Evolutionary conservation across 2,113 vertebrate genomes (phyloP).

Genomic region (Anolis sagrei): DNA sequence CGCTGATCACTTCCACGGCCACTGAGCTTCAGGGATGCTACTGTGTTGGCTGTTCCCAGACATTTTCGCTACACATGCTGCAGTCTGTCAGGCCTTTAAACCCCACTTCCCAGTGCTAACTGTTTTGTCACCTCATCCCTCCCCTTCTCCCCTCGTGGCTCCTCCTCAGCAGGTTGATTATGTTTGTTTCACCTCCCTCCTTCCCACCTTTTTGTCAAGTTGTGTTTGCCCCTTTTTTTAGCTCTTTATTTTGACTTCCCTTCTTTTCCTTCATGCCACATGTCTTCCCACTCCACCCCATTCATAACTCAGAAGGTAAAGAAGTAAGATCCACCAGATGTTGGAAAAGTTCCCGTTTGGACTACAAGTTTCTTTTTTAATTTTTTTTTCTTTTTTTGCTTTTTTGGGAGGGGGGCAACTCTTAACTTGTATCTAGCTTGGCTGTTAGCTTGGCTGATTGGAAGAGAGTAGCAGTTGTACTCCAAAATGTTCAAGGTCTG

Average conservation of each 20-base stretch:
- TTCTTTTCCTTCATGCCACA: neutral
- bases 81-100: neutral
- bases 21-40: neutral
- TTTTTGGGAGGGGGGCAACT: too few species aligned
- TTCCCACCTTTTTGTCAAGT: neutral
- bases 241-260: neutral
- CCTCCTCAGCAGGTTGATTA: neutral
- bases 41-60: neutral
- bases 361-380: too few species aligned
- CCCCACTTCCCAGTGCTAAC: neutral
- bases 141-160: neutral
- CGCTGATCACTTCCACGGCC: neutral
- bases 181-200: neutral
- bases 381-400: too few species aligned
- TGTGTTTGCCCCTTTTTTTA: constrained; percentile 10
- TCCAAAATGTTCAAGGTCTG: too few species aligned
- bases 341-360: neutral
- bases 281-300: constrained; percentile 2
- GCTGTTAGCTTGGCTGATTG: too few species aligned
- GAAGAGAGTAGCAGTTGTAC: too few species aligned
- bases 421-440: too few species aligned
- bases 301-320: neutral
- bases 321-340: neutral
- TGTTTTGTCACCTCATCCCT: neutral
- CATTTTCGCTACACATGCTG: neutral